A percentile compares a stretch with the other conserved stretches of the same genome.
Conservation (phyloP, 2,113 vertebrate genomes). For the Nothocercus julius region DNA sequence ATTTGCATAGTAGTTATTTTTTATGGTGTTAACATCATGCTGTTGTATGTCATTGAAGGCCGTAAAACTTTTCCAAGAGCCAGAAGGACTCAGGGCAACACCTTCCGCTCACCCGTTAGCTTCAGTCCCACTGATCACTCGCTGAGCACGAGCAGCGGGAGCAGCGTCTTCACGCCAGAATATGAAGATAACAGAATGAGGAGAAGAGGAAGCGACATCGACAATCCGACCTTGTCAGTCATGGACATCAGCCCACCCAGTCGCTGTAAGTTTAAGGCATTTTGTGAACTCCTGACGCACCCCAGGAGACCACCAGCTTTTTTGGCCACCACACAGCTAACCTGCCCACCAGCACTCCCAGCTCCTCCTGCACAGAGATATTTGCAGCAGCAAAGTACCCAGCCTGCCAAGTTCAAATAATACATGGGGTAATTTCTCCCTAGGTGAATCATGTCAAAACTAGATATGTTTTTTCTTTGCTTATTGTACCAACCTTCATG, state of each 20-base stretch:
- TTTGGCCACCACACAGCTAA: too few relatives aligned
- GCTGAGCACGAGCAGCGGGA: conserved; percentile 95
- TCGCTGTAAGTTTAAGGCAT: conserved; percentile 87
- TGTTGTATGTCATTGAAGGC: conserved; percentile 75
- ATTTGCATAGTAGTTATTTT: not conserved
- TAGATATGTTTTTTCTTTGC: not conserved
- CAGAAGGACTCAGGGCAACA: conserved; percentile 92
- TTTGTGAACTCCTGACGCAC: not conserved
- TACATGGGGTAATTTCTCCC: too few relatives aligned
- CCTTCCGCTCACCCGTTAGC: conserved; percentile 91
- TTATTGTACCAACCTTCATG: not conserved
- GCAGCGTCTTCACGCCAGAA: conserved; percentile 93
- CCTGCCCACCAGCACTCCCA: too few relatives aligned
- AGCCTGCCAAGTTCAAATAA: too few relatives aligned
- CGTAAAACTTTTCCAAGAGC: conserved; percentile 97
- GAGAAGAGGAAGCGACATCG: conserved; percentile 94
- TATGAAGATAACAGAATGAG: conserved; percentile 88
- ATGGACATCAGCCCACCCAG: conserved; percentile 99
- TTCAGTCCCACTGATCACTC: conserved; percentile 96
- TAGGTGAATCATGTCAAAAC: not conserved
- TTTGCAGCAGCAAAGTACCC: too few relatives aligned
- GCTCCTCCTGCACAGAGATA: too few relatives aligned
- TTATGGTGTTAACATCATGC: not conserved
- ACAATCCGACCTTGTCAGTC: conserved; percentile 90
- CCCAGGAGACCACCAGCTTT: too few relatives aligned